phyloP scores from a whole-genome alignment of 2,113 vertebrate species.

The Acanthochromis polyacanthus region DNA sequence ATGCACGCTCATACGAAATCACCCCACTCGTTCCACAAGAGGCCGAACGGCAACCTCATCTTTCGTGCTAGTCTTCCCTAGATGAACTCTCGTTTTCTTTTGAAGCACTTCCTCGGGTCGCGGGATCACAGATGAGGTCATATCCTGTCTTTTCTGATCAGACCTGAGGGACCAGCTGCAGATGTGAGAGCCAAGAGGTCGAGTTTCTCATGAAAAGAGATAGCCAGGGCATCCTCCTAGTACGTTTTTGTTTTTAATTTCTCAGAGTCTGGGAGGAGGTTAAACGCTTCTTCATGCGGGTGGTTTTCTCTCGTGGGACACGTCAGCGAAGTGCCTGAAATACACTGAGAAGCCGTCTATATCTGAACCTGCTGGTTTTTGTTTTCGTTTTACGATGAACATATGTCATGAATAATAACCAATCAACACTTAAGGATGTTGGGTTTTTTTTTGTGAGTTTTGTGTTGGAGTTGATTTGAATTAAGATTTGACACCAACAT shows the following conservation, averaged over 20 bases:
- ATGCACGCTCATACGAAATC: too few species aligned
- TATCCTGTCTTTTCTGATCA: slow-evolving; percentile 83
- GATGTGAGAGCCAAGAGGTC: slow-evolving; percentile 71
- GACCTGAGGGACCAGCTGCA: slow-evolving; percentile 79
- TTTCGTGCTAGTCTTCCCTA: slow-evolving; percentile 61
- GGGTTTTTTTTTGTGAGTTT: too few species aligned
- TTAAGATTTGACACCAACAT: too few species aligned
- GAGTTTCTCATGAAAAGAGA: slow-evolving; percentile 65
- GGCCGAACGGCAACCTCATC: slow-evolving; percentile 55
- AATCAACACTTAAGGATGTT: too few species aligned
- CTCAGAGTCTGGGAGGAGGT: slow-evolving; percentile 74
- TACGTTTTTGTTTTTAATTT: slow-evolving; percentile 57
- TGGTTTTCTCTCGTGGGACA: slow-evolving; percentile 64
- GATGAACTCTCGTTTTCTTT: slow-evolving; percentile 72
- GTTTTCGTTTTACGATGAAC: too few species aligned
- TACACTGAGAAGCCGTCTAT: slow-evolving; percentile 36
- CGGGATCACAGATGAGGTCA: slow-evolving; percentile 82
- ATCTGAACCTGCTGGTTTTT: slow-evolving; percentile 41
- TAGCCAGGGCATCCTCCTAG: slow-evolving; percentile 43
- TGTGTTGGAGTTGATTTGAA: too few species aligned
- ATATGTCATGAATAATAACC: too few species aligned
- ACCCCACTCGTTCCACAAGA: slow-evolving; percentile 3
- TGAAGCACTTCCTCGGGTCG: slow-evolving; percentile 80
- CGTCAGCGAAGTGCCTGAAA: slow-evolving; percentile 65
- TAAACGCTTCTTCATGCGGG: slow-evolving; percentile 58